Evolutionary conservation across 2,888 invertebrate species (phyloP).

Genomic region (Melanostoma mellinum): DNA sequence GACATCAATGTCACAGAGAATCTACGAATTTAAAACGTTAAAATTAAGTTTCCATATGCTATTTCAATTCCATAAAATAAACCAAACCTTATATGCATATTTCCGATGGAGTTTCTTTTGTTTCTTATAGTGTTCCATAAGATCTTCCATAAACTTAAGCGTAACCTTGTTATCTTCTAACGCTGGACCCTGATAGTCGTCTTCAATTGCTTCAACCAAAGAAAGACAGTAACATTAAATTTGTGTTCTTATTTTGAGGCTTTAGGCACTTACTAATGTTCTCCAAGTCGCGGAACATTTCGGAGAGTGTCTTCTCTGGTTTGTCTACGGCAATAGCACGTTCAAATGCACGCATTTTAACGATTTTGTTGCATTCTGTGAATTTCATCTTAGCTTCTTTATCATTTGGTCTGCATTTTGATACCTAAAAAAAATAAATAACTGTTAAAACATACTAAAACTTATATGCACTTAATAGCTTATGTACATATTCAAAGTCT

Average conservation of each 20-base stretch:
- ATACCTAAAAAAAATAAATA: conserved; percentile 85
- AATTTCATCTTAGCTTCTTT: conserved; percentile 96
- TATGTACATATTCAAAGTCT: conserved; percentile 96
- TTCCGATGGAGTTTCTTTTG: conserved; percentile 97
- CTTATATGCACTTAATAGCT: neutral
- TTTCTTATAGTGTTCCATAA: conserved; percentile 94
- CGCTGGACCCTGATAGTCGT: conserved; percentile 95
- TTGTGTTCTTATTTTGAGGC: conserved; percentile 22
- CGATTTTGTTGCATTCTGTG: conserved; percentile 97
- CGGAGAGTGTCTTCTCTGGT: conserved; percentile 92
- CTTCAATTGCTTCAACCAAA: conserved; percentile 91
- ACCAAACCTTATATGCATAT: conserved; percentile 94
- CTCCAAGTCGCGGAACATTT: conserved; percentile 92
- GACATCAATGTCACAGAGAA: conserved; percentile 93
- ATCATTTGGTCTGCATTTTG: conserved; percentile 95
- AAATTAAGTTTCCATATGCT: neutral
- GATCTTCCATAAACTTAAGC: conserved; percentile 91
- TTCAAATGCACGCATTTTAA: conserved; percentile 96
- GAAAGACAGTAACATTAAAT: neutral
- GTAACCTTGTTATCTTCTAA: conserved; percentile 95
- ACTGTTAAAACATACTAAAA: neutral
- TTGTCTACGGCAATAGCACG: conserved; percentile 98
- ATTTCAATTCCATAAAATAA: too few relatives aligned
- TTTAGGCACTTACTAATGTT: conserved; percentile 87
- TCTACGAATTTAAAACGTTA: conserved; percentile 83